These are phyloP conservation scores for Lasaia peninsularis DNA, from an alignment of 1,140 invertebrate genomes.

Conservation along the genomic window DNA sequence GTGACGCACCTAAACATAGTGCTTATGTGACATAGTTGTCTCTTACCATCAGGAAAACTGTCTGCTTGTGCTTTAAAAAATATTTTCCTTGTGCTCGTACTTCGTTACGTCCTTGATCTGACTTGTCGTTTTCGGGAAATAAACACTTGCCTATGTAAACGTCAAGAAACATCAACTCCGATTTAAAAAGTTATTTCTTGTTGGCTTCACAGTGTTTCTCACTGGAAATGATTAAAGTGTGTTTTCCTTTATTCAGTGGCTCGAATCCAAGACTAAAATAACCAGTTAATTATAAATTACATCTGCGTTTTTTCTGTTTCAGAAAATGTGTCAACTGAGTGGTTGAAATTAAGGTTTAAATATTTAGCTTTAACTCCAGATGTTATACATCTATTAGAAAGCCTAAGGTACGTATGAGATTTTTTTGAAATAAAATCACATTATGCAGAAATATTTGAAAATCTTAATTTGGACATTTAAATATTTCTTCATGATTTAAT, in stretches of 20 bases:
- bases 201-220: too few species aligned
- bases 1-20: too few species aligned
- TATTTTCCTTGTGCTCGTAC: too few species aligned
- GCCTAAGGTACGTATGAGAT: conserved; percentile 75
- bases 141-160: too few species aligned
- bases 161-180: too few species aligned
- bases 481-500: conserved; percentile 70
- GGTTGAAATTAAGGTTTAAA: conserved; percentile 86
- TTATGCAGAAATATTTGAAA: conserved; percentile 69
- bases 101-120: too few species aligned
- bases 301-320: conserved; percentile 51
- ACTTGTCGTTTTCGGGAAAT: too few species aligned
- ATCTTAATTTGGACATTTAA: conserved; percentile 24
- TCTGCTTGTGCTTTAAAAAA: too few species aligned
- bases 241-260: conserved; percentile 6
- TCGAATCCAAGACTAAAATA: conserved; percentile 8
- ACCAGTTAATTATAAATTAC: background rate
- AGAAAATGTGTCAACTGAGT: conserved; percentile 84
- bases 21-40: too few species aligned
- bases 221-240: too few species aligned
- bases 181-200: too few species aligned
- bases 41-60: too few species aligned
- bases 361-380: conserved; percentile 82
- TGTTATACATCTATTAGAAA: conserved; percentile 81
- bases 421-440: conserved; percentile 29